Evolutionary conservation across 2,888 invertebrate genomes (phyloP).

Genomic region (Tinea pellionella): DNA sequence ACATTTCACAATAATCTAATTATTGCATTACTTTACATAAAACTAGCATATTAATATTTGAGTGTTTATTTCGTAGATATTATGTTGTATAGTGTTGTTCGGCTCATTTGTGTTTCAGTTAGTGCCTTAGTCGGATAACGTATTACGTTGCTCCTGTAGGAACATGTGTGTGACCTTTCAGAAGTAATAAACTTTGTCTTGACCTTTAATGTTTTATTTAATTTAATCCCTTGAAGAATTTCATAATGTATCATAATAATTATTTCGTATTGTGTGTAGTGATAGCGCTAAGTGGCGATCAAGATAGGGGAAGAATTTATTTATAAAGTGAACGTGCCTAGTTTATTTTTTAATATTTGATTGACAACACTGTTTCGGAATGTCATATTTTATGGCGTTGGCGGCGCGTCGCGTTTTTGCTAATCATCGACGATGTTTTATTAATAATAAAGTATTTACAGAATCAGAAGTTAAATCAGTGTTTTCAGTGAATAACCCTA

Average conservation of each 20-base stretch:
- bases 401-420: conserved; percentile 60
- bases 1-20: too few species aligned
- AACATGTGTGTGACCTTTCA: conserved; percentile 33
- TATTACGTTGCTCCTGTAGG: conserved; percentile 56
- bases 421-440: conserved; percentile 53
- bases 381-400: conserved; percentile 44
- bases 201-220: not conserved
- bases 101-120: conserved; percentile 49
- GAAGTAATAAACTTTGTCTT: not conserved
- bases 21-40: too few species aligned
- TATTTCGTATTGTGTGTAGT: too few species aligned
- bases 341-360: not conserved
- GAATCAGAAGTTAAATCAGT: conserved; percentile 26
- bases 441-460: conserved; percentile 40
- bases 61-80: too few species aligned
- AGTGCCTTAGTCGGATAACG: conserved; percentile 61
- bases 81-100: conserved; percentile 22
- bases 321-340: not conserved
- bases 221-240: not conserved
- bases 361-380: conserved; percentile 21
- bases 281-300: too few species aligned
- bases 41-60: too few species aligned
- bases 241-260: too few species aligned
- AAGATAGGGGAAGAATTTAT: too few species aligned
- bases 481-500: conserved; percentile 19